Base-by-base conservation (phyloP, 2,888 invertebrate species). In the Drosophila borborema region DNA sequence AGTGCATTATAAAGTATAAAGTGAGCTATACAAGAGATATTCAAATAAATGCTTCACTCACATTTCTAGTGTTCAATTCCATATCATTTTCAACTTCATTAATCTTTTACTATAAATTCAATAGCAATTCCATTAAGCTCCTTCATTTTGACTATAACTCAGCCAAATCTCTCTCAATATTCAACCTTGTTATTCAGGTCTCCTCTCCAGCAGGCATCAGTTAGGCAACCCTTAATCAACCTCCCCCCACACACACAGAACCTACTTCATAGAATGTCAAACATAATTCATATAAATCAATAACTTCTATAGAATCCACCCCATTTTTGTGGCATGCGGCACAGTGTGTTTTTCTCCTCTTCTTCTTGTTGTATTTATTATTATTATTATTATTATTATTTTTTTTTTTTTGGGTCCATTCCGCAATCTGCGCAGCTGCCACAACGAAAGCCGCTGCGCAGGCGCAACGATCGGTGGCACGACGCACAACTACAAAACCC, bases 381-480 rank as follows among this genome's bases (percentile, higher is more conserved):
- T 20, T 20, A 20, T 20, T 20, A n/a, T n/a, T n/a, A 2, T 23
- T 23, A 23, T 23, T 23, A 23, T 41, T 18, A 34, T 34, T 2
- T 31, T 48, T 3, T 31, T 49, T 4, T 38, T 36, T 34, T 66
- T 45, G 56, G 71, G 76, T 64, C 72, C 83, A 81, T 69, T 74
- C 80, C 34, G 71, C 81, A 71, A 77, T 63, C 73, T 58, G 71
- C 66, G 86, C 84, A 88, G 84, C 89, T 85, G 86, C 80, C 68
- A 14, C 59, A 64, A 20, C 2, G 40, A 64, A 40, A 55, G n/a
- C 36, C 20, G 53, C 45, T 43, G 67, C 70, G 60, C 72, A 64
- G 65, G 72, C 71, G 70, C 80, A 69, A 69, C 18, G n/a, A 34
- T 28, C 54, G 14, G 31, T 41, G 40, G 34, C 72, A 28, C 70